Base-by-base conservation (phyloP, 37 sponge, comb jelly and placozoan genomes). In the Halisarca cf. caerulea region DNA sequence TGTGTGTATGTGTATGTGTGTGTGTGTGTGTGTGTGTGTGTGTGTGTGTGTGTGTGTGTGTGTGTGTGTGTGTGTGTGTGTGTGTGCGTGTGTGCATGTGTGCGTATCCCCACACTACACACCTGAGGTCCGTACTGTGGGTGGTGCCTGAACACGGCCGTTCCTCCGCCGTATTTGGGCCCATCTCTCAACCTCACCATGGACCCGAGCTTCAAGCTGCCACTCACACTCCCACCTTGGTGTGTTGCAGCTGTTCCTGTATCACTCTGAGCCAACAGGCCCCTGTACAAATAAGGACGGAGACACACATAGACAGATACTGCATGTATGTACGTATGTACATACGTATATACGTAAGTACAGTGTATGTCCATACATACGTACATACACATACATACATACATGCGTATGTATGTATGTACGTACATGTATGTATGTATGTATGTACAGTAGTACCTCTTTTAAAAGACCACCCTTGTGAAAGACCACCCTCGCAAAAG, bases 151-250 rank as follows among this genome's bases (percentile, higher is more conserved):
- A 77, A 86, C 47, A 94, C 89, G 33, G 88, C 75, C 4, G 91
- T 37, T 17, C 87, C 84, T 3, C 88, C 85, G 8, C 90, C 89
- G 61, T 85, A 88, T 0, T 84, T 88, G 53, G 91, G 94, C 14
- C 94, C 94, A 28, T 88, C 80, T 37, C 85, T 87, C 33, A 94
- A 75, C 8, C 86, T 57, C 18, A 94, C 94, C 0, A 77, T 80
- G 55, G 57, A 87, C 8, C 94, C 94, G 25, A 89, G 51, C 11
- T 47, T 47, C 51, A 47, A 11, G 6, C 11, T 47, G 11, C 9
- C 51, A 14, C 9, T 11, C 6, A 11, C 6, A 21, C 82, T 24
- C 36, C 47, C 20, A 74, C 37, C 41, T 38, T 0, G 53, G 32
- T 41, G 3, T 58, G 87, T 20, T 4, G 79, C 3, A 23, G 80